phyloP scores from a whole-genome alignment of 2,888 invertebrate species.

The Hypomecis punctinalis region DNA sequence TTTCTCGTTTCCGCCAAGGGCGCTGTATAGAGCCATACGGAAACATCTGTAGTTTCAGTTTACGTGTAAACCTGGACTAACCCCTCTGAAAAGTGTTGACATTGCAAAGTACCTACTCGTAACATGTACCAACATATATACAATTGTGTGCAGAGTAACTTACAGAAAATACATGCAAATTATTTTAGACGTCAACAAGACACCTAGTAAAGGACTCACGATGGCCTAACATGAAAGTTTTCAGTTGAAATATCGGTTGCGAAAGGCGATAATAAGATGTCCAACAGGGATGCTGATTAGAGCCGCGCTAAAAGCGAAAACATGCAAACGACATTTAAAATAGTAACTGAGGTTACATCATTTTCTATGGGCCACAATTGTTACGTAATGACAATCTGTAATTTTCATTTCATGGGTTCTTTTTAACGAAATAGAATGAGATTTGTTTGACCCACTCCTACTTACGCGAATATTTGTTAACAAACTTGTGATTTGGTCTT shows the following conservation, averaged over 20 bases:
- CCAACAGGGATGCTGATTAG: conserved; percentile 65
- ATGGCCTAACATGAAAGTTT: conserved; percentile 14
- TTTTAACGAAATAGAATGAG: conserved; percentile 2
- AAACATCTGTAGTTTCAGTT: no score
- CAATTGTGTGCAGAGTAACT: not conserved
- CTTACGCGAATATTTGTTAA: no score
- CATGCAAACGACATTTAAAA: conserved; percentile 64
- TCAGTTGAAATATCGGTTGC: conserved; percentile 48
- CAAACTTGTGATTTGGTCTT: no score
- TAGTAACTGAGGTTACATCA: conserved; percentile 58
- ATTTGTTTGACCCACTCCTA: not conserved
- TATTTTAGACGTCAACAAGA: not conserved
- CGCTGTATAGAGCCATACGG: no score
- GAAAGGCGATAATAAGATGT: conserved; percentile 64
- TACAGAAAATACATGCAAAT: not conserved
- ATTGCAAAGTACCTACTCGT: no score
- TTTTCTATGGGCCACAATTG: conserved; percentile 23
- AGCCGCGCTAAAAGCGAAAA: conserved; percentile 79
- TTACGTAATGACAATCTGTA: conserved; percentile 28
- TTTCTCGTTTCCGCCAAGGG: no score
- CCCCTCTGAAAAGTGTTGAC: no score
- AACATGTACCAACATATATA: no score
- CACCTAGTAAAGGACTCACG: conserved; percentile 24
- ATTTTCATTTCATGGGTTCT: conserved; percentile 5
- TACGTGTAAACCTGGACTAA: no score